Base-by-base conservation (phyloP, 1,140 invertebrate species). In the Sesamia nonagrioides region DNA sequence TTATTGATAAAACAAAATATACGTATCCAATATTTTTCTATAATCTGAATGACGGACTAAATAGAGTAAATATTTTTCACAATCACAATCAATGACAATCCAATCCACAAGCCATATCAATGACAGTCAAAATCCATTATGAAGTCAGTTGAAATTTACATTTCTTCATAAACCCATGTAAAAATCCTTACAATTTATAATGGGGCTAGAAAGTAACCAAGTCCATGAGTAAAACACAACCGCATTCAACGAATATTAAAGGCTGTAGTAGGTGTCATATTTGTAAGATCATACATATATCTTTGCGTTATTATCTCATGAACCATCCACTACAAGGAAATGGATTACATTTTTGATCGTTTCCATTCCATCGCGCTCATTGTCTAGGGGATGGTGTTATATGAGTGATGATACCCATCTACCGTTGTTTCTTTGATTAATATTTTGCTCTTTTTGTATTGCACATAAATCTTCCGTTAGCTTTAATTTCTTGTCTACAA, bases 261-360 rank as follows among this genome's bases (percentile, higher is more conserved):
- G 17, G 27, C 21, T 37, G 2, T 52, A 75, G 18, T 75, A 75
- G 56, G 45, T 75, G 58, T 35, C 73, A 35, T 37, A 61, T 56
- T 9, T 15, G 9, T 7, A 27, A 45, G 33, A 52, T n/a, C 15
- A 52, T 73, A 40, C 27, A 58, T 75, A 27, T 27, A 27, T 27
- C 18, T 35, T 61, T 40, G 6, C 17, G 74, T 86, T 88, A 88
- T 89, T 84, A 84, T 84, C 79, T 83, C 71, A 68, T 82, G 81
- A 85, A 80, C 71, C 84, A 83, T 85, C 82, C 58, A 79, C 71
- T 69, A 60, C 40, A 76, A 63, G 79, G 82, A 88, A 90, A 89
- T 87, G 88, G 86, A 88, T 90, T 85, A 86, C 82, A 87, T 88
- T 92, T 88, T 89, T 86, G 82, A 87, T 80, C 82, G 76, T 86